These are phyloP conservation scores for Blera fallax DNA, from an alignment of 2,888 invertebrate species.

Conservation along the genomic window DNA sequence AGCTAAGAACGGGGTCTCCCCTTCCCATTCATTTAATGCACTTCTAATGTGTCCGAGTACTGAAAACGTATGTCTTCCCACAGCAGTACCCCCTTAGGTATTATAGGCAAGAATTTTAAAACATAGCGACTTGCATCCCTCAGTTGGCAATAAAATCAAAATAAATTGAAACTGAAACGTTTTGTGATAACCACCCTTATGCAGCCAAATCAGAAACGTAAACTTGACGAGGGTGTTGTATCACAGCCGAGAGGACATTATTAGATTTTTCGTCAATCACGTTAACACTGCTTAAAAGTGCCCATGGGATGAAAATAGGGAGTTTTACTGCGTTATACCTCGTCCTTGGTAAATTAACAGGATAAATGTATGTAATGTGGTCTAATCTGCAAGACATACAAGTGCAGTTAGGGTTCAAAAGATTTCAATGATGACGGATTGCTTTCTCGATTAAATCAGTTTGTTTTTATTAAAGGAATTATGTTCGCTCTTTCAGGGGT, in stretches of 20 bases:
- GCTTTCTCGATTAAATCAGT: conserved; percentile 54
- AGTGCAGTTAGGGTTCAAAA: conserved; percentile 36
- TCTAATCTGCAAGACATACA: conserved; percentile 53
- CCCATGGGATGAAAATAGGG: conserved; percentile 31
- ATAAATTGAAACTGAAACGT: conserved; percentile 45
- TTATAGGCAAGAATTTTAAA: background rate
- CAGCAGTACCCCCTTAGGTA: background rate
- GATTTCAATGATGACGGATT: conserved; percentile 49
- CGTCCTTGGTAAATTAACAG: conserved; percentile 35
- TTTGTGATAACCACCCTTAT: conserved; percentile 28
- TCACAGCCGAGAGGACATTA: conserved; percentile 27
- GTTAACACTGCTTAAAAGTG: conserved; percentile 36
- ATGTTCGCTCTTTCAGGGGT: background rate
- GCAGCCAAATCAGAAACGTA: conserved; percentile 9
- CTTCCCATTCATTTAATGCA: conserved; percentile 27
- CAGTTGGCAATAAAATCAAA: conserved; percentile 19
- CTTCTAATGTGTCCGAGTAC: conserved; percentile 34
- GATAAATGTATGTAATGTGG: conserved; percentile 51
- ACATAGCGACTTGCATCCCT: conserved; percentile 11
- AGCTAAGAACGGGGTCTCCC: background rate
- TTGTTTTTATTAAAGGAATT: conserved; percentile 35
- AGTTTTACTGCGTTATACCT: background rate
- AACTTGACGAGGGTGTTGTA: conserved; percentile 33
- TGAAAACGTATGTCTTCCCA: conserved; percentile 43
- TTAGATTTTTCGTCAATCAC: conserved; percentile 56